Conservation (phyloP, 2,113 vertebrate genomes). For the Bos indicus region DNA sequence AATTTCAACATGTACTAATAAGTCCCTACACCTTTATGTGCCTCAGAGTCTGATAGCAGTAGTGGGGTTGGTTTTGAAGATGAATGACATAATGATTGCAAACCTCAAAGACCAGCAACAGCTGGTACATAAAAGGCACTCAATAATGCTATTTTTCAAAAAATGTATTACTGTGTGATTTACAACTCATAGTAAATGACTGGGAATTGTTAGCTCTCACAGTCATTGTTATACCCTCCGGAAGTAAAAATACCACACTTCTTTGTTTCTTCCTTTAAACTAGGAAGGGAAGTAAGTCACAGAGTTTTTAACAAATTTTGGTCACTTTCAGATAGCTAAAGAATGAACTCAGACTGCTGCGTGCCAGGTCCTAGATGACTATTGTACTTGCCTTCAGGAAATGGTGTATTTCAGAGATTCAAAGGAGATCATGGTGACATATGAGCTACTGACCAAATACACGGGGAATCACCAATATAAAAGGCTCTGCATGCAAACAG, state of each 20-base stretch:
- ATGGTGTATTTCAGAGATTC: slow-evolving; percentile 7
- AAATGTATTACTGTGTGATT: background rate
- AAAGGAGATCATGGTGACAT: background rate
- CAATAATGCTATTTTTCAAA: background rate
- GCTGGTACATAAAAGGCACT: background rate
- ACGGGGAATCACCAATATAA: background rate
- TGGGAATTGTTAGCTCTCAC: background rate
- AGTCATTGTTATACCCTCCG: background rate
- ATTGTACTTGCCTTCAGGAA: background rate
- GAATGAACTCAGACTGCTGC: background rate
- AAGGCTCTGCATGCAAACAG: background rate
- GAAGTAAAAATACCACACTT: background rate
- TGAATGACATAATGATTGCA: background rate
- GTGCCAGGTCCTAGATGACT: background rate
- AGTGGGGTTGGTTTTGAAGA: background rate
- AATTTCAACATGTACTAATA: background rate
- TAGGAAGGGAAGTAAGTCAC: background rate
- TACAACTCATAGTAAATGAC: background rate
- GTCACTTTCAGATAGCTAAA: background rate
- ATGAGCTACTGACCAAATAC: slow-evolving; percentile 16
- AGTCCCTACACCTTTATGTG: background rate
- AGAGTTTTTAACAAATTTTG: background rate
- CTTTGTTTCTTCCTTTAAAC: background rate
- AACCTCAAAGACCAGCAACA: background rate
- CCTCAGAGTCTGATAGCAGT: background rate